These are phyloP conservation scores for Pipra filicauda DNA, from an alignment of 2,113 vertebrate species.

Conservation along the genomic window DNA sequence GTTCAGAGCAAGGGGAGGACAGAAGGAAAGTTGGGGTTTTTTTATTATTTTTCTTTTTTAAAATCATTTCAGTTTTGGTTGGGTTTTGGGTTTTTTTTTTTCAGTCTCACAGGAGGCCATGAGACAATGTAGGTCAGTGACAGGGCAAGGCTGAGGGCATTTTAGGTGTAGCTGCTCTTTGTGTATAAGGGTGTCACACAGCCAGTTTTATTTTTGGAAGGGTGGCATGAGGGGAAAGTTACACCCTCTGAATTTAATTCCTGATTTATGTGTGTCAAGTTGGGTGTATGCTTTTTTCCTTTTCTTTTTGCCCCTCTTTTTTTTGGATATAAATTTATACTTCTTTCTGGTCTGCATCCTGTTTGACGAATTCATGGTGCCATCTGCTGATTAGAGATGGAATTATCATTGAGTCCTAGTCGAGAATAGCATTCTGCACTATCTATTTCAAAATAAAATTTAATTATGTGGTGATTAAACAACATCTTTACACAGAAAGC, in stretches of 20 bases:
- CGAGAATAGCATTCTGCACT: not conserved
- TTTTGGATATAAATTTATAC: not conserved
- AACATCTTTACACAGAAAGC: not conserved
- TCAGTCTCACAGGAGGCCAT: not conserved
- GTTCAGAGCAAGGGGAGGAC: not conserved
- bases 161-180: not conserved
- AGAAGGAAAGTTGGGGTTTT: not conserved
- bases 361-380: slow-evolving; percentile 68
- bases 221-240: not conserved
- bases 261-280: slow-evolving; percentile 56
- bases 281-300: not conserved
- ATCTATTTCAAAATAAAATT: not conserved
- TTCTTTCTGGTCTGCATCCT: not conserved
- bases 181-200: not conserved
- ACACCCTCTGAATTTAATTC: slow-evolving; percentile 57
- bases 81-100: not conserved
- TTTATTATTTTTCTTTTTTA: accelerated
- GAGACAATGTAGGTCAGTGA: slow-evolving; percentile 7
- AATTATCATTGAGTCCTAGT: not conserved
- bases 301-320: not conserved
- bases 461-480: not conserved
- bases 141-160: not conserved
- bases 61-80: not conserved
- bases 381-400: slow-evolving; percentile 64
- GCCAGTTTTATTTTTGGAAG: not conserved